A percentile compares a stretch with the other conserved stretches of the same genome.
Conservation (phyloP, 2,888 invertebrate species). For the Drosophila dives region DNA sequence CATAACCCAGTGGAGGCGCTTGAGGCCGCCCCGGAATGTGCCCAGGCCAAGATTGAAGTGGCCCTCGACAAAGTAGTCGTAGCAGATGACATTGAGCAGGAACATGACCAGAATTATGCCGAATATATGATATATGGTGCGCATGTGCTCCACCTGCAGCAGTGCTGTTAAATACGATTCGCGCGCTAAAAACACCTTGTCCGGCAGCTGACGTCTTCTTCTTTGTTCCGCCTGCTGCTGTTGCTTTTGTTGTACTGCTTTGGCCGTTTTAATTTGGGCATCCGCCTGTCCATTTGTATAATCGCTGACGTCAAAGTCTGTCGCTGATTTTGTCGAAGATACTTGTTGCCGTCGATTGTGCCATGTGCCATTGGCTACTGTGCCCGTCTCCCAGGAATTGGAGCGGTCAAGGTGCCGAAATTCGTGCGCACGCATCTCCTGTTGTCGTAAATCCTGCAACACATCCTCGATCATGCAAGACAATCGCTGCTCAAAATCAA, state of each 20-base stretch:
- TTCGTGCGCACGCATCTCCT: constrained; percentile 79
- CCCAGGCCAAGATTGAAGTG: constrained; percentile 85
- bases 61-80: constrained; percentile 90
- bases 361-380: constrained; percentile 52
- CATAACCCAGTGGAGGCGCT: constrained; percentile 87
- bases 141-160: constrained; percentile 91
- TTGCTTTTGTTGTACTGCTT: constrained; percentile 13
- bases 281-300: constrained; percentile 47
- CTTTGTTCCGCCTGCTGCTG: constrained; percentile 23
- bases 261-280: constrained; percentile 37
- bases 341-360: constrained; percentile 60
- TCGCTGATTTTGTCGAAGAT: background rate
- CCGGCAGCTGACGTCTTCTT: constrained; percentile 84
- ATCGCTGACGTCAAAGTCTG: constrained; percentile 55
- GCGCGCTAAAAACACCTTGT: constrained; percentile 89
- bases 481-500: constrained; percentile 81
- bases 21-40: constrained; percentile 87
- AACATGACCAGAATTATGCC: constrained; percentile 91
- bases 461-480: constrained; percentile 81
- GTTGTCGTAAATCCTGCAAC: constrained; percentile 80
- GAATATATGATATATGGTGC: constrained; percentile 94
- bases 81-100: constrained; percentile 88
- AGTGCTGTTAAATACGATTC: constrained; percentile 93
- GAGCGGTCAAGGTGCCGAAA: constrained; percentile 75
- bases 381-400: constrained; percentile 6